phyloP scores from a whole-genome alignment of 2,888 invertebrate genomes.

The Beris chalybata region DNA sequence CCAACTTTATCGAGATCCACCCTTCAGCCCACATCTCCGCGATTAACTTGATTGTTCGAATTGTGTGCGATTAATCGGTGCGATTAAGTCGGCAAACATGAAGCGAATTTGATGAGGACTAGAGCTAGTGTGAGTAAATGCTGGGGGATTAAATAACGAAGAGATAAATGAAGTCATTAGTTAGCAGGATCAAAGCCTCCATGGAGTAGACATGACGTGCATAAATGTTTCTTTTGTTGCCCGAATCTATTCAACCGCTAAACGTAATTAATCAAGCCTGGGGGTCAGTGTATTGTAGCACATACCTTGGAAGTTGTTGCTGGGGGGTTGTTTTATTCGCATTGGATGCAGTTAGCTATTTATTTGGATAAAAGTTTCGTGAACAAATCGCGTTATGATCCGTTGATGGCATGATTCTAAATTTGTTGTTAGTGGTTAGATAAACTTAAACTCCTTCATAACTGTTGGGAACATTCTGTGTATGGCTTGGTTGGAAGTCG shows the following conservation, averaged over 20 bases:
- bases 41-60: constrained; percentile 38
- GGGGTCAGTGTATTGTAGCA: constrained; percentile 13
- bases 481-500: no score
- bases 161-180: constrained; percentile 58
- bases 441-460: no score
- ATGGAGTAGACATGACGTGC: constrained; percentile 28
- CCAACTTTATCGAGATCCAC: no score
- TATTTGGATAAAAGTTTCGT: no score
- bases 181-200: constrained; percentile 45
- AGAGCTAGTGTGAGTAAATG: constrained; percentile 41
- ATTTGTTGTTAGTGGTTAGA: no score
- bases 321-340: no score
- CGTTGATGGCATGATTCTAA: no score
- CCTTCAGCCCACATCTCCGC: no score
- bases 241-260: constrained; percentile 28
- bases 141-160: constrained; percentile 47
- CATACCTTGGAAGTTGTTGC: no score
- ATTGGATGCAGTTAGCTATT: no score
- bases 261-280: constrained; percentile 28
- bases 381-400: no score
- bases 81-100: constrained; percentile 42
- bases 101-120: constrained; percentile 44
- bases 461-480: no score
- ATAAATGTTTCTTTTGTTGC: constrained; percentile 32
- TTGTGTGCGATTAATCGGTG: constrained; percentile 42